Evolutionary conservation across 2,113 vertebrate genomes (phyloP).

Genomic region (Sinocyclocheilus anshuiensis): DNA sequence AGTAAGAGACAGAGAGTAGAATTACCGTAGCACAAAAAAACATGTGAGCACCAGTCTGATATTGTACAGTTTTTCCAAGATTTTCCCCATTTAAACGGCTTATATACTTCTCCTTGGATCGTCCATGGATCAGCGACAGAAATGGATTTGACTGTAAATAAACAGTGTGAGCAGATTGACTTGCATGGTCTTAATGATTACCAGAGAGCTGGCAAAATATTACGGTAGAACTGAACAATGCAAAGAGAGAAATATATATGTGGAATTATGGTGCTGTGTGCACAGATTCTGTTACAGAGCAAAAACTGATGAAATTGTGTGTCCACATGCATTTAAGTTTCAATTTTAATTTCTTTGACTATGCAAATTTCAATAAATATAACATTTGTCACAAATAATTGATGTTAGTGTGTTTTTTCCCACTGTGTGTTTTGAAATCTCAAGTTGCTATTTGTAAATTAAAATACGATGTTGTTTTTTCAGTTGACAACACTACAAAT

Average conservation of each 20-base stretch:
- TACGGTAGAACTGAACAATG: conserved; percentile 3
- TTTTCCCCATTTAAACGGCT: conserved; percentile 16
- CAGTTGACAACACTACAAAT: no score
- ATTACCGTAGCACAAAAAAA: conserved; percentile 32
- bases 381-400: background rate
- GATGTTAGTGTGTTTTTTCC: background rate
- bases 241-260: conserved; percentile 1
- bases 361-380: conserved; percentile 6
- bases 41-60: conserved; percentile 4
- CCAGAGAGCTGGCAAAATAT: conserved; percentile 17
- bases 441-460: no score
- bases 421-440: background rate
- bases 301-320: background rate
- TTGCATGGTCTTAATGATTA: conserved; percentile 31
- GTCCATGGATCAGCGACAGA: conserved; percentile 2
- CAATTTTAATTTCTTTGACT: background rate
- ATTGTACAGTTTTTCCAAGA: conserved; percentile 27
- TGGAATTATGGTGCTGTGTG: background rate
- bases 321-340: background rate
- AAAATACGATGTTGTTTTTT: no score
- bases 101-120: conserved; percentile 16
- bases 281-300: background rate
- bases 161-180: conserved; percentile 15
- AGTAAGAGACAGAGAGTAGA: background rate
- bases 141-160: conserved; percentile 14